Base-by-base conservation (phyloP, 2,113 vertebrate species). In the Pedionomus torquatus region DNA sequence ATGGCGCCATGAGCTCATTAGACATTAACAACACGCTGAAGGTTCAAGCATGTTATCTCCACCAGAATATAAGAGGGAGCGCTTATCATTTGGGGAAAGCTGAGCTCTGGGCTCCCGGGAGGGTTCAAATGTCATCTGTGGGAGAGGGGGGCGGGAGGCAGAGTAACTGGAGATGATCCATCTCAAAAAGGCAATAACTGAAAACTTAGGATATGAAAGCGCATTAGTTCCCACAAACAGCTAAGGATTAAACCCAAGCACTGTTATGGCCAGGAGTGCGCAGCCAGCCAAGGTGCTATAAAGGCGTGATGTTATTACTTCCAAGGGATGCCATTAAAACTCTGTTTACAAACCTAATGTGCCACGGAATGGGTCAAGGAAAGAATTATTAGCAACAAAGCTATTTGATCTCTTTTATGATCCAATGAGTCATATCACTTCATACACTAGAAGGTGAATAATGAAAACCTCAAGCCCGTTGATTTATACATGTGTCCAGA, bases 341-440 rank as follows among this genome's bases (percentile, higher is more conserved):
- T 97, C 97, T 98, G 97, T 98, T 98, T 98, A 98, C 98, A 98
- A 98, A 98, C 97, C 94, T 66, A 95, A 97, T 97, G 97, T 98
- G 98, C 98, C 96, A 97, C 97, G 87, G 97, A 98, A 98, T 96
- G 97, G 98, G 98, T 97, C 96, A 97, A 97, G 97, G 97, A 95
- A 98, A 98, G 98, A 98, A 98, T 98, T 97, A 98, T 98, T 98
- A 98, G 98, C 98, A 97, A 97, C 97, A 96, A 93, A 97, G 98
- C 97, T 95, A 98, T 98, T 98, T 98, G 98, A 98, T 98, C 98
- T 97, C 97, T 97, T 98, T 98, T 98, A 98, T 97, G 97, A 98
- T 97, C 93, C 94, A 95, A 57, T 98, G 98, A 98, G 95, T 98
- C 98, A 98, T 95, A 95, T 95, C 55, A 54, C 96, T 96, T 97